Evolutionary conservation across 2,888 invertebrate genomes (phyloP), one percentile per base, ranked within the genome.

Genomic region (Temnothorax rugatulus): DNA sequence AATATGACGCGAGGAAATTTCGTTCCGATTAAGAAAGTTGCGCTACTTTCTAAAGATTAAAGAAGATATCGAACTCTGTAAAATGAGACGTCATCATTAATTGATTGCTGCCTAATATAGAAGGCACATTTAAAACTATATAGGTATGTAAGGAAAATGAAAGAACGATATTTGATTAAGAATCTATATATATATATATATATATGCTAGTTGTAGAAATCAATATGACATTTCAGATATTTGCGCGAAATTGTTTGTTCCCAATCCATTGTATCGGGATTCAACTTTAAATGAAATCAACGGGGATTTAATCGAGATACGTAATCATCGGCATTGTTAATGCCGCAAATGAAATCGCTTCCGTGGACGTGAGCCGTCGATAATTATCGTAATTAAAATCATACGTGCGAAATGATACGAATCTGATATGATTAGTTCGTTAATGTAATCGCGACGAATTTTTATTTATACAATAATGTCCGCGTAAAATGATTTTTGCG

Each of bases 361-460:
- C 11, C 59, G 47, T 52, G 79, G 69, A 77, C 34, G 73, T 63
- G 50, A 86, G 29, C 44, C 74, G 21, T 73, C 87, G 76, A 44
- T 84, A 84, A 87, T 84, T 87, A 84, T 87, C 84, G 68, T 77
- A 74, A 84, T 82, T 77, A 87, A 82, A 87, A 87, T 84, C 73
- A 82, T 84, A 64, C 63, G 76, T 79, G 84, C 86, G 84, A 59
- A 75, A 76, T 69, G 68, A 81, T 84, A 77, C 38, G 63, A 52
- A 54, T 76, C 61, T 74, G 73, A 71, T 77, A 79, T 66, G 71
- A 81, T 84, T 81, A 81, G 64, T 69, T 73, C 34, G 57, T 59
- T 71, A 79, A 79, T 66, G 79, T 64, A 59, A 83, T 61, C 63
- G 50, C 13, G 47, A 11, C 18, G 71, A 79, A 79, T 79, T 79